Evolutionary conservation across 2,113 vertebrate species (phyloP).

Genomic region (Vulpes vulpes): DNA sequence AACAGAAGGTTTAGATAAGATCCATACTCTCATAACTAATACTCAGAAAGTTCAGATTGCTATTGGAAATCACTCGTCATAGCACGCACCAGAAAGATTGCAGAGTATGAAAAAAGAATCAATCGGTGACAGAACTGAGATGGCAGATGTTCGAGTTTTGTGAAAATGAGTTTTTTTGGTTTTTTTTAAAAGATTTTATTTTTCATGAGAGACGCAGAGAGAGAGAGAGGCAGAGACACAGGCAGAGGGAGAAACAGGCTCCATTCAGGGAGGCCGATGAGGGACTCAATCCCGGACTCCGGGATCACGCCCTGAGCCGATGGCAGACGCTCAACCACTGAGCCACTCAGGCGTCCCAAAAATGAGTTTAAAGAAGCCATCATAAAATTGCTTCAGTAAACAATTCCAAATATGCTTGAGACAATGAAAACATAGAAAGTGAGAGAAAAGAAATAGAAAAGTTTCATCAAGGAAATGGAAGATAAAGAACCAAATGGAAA

Average conservation of each 20-base stretch:
- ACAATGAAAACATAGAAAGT: constrained; percentile 22
- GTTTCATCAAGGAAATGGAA: background rate
- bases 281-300: no score
- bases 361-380: constrained; percentile 35
- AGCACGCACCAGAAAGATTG: background rate
- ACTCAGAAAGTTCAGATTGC: background rate
- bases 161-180: background rate
- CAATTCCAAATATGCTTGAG: constrained; percentile 6
- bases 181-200: no score
- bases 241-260: no score
- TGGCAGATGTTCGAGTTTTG: background rate
- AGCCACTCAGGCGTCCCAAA: background rate
- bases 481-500: constrained; percentile 30
- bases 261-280: no score
- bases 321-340: no score
- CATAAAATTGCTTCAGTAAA: constrained; percentile 32
- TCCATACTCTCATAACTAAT: background rate
- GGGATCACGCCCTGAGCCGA: no score
- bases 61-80: background rate
- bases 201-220: no score
- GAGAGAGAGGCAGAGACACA: no score
- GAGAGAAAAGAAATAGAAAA: constrained; percentile 10
- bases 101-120: background rate
- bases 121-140: constrained; percentile 6
- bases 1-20: constrained; percentile 3